Conservation (phyloP, 2,797 vertebrate genomes). For the Rhincodon typus region DNA sequence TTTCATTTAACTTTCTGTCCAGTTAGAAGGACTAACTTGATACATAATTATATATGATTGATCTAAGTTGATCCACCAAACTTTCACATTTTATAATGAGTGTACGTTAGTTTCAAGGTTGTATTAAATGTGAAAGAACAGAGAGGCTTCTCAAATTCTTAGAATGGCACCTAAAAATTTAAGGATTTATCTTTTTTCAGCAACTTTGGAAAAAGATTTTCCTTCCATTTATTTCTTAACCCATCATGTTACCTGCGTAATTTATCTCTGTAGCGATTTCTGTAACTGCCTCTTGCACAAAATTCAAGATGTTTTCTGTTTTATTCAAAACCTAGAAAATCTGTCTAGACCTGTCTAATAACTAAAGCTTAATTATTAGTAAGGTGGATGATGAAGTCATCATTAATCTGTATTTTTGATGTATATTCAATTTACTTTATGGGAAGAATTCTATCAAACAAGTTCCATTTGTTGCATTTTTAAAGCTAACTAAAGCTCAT, state of each 20-base stretch:
- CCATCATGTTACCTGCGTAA: too few species aligned
- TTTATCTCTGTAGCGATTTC: background rate
- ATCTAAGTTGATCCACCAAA: background rate
- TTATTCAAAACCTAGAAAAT: background rate
- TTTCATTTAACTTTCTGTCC: constrained; percentile 1
- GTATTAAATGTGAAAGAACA: background rate
- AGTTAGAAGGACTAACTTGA: background rate
- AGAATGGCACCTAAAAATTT: background rate
- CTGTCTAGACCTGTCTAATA: background rate
- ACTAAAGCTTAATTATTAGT: background rate
- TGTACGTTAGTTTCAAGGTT: background rate
- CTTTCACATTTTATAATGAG: background rate
- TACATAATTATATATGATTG: background rate
- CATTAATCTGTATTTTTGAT: background rate
- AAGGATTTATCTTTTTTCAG: background rate
- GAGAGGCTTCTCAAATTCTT: background rate
- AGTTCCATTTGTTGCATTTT: background rate
- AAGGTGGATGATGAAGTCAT: background rate
- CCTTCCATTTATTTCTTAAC: background rate
- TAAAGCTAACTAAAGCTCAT: background rate
- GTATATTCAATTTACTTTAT: background rate
- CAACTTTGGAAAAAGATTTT: background rate
- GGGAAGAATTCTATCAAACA: background rate
- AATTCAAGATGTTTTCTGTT: background rate
- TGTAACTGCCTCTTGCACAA: background rate